Evolutionary conservation across 2,797 vertebrate genomes (phyloP).

Genomic region (Monodelphis domestica): DNA sequence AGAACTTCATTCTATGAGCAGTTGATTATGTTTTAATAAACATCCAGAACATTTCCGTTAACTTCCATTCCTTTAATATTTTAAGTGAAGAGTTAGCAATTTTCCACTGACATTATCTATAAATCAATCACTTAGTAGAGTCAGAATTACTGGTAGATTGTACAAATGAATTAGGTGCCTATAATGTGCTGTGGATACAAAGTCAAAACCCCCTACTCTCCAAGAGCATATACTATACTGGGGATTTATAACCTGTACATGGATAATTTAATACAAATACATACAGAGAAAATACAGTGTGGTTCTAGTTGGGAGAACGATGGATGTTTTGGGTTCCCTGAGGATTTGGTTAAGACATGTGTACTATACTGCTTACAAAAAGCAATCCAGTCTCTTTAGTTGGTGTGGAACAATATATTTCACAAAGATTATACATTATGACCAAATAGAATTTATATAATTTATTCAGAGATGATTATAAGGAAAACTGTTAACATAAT

Average conservation of each 20-base stretch:
- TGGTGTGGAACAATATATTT: background rate
- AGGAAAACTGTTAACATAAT: too few species aligned
- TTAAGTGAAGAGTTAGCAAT: background rate
- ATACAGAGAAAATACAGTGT: background rate
- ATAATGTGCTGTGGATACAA: background rate
- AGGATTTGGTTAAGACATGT: background rate
- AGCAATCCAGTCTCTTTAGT: background rate
- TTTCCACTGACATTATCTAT: background rate
- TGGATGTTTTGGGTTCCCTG: background rate
- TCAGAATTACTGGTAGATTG: background rate
- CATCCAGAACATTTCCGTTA: background rate
- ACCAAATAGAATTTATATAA: too few species aligned
- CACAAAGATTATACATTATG: too few species aligned
- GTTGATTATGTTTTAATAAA: conserved; percentile 45
- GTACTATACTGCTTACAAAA: background rate
- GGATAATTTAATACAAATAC: background rate
- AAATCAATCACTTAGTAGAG: background rate
- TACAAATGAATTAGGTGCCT: background rate
- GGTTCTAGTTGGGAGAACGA: background rate
- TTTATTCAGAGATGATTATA: too few species aligned
- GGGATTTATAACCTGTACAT: background rate
- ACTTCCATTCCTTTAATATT: conserved; percentile 27
- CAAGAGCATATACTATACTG: background rate
- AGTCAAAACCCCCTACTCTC: background rate
- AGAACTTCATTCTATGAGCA: conserved; percentile 32